These are phyloP conservation scores for Amyelois transitella DNA, from an alignment of 1,140 invertebrate genomes.

Conservation along the genomic window DNA sequence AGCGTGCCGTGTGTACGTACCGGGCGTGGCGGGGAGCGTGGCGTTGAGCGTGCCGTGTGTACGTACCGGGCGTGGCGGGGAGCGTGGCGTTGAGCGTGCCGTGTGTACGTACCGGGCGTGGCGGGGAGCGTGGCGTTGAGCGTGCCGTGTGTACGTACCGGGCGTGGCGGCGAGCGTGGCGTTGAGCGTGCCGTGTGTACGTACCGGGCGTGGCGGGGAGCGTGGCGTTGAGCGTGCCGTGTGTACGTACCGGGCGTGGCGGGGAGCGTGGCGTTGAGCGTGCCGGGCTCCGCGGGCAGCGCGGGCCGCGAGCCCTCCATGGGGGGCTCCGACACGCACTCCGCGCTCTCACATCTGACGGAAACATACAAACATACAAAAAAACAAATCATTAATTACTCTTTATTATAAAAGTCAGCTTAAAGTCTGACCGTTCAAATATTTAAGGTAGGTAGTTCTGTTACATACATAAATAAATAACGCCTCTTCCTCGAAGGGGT, in stretches of 20 bases:
- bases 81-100: neutral
- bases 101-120: conserved; percentile 79
- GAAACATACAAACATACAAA: neutral
- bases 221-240: neutral
- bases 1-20: conserved; percentile 69
- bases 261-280: conserved; percentile 91
- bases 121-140: conserved; percentile 92
- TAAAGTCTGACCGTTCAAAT: too few species aligned
- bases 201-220: conserved; percentile 12
- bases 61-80: conserved; percentile 30
- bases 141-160: conserved; percentile 92
- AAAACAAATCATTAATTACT: neutral
- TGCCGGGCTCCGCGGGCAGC: conserved; percentile 91
- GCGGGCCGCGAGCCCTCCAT: conserved; percentile 93
- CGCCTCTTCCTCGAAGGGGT: too few species aligned
- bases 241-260: conserved; percentile 83
- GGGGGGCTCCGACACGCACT: conserved; percentile 75
- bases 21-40: conserved; percentile 90
- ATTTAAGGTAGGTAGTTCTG: too few species aligned
- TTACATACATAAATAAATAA: too few species aligned
- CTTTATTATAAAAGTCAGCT: too few species aligned
- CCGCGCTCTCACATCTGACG: conserved; percentile 43
- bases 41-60: conserved; percentile 81
- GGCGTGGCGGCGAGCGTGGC: conserved; percentile 91
- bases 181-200: conserved; percentile 81